Evolutionary conservation across 53 echinoderm and acorn worm genomes (phyloP).

Genomic region (Apostichopus leukothele): DNA sequence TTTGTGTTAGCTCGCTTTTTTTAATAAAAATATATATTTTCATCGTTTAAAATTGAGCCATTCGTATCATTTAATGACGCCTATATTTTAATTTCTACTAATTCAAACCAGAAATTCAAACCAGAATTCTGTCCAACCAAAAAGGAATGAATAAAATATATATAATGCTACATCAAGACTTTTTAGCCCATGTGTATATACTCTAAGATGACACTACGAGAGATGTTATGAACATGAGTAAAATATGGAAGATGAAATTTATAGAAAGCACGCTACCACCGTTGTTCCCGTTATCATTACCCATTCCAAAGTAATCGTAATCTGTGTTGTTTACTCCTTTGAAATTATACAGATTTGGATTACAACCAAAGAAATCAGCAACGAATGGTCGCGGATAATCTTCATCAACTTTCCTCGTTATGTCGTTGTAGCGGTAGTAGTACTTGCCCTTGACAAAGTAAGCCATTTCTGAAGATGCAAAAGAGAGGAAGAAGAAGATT

Average conservation of each 20-base stretch:
- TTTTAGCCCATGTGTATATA: too few relatives aligned
- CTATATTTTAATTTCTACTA: too few relatives aligned
- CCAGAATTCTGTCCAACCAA: too few relatives aligned
- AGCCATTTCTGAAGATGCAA: conserved; percentile 45
- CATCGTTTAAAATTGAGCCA: too few relatives aligned
- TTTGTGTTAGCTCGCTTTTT: too few relatives aligned
- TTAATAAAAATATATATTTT: too few relatives aligned
- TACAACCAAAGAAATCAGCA: conserved; percentile 76
- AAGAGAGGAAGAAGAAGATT: too few relatives aligned
- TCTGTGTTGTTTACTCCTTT: conserved; percentile 29
- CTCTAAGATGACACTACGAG: not conserved
- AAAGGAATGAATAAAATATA: too few relatives aligned
- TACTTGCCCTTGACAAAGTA: conserved; percentile 80
- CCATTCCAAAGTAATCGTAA: conserved; percentile 27
- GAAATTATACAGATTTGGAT: conserved; percentile 30
- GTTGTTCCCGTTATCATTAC: not conserved
- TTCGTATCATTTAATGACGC: too few relatives aligned
- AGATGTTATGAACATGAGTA: not conserved
- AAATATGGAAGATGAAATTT: not conserved
- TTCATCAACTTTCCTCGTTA: conserved; percentile 56
- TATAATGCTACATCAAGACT: too few relatives aligned
- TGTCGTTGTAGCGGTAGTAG: conserved; percentile 83
- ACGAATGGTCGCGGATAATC: conserved; percentile 67
- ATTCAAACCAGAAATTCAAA: too few relatives aligned
- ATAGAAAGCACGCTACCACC: conserved; percentile 1